Conservation (phyloP, 2,797 vertebrate genomes). For the Morelia viridis region DNA sequence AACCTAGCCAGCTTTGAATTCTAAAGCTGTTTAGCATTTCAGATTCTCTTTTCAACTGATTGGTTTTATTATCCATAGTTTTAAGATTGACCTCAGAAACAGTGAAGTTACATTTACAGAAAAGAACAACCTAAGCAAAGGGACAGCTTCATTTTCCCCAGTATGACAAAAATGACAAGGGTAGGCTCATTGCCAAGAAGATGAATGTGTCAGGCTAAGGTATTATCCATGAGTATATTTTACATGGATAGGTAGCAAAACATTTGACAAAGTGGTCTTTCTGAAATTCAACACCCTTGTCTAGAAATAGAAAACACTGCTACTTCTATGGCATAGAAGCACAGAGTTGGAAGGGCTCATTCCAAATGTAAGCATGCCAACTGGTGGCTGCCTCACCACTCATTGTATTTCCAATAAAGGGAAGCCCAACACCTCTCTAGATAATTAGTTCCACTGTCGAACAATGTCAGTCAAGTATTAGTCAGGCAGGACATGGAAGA, state of each 20-base stretch:
- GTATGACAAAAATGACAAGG: background rate
- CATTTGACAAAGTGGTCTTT: constrained; percentile 58
- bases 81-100: background rate
- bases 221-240: constrained; percentile 55
- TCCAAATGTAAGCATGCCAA: background rate
- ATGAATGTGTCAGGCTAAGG: constrained; percentile 59
- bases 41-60: background rate
- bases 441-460: background rate
- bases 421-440: background rate
- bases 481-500: constrained; percentile 34
- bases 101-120: background rate
- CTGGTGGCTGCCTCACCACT: background rate
- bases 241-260: constrained; percentile 46
- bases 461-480: constrained; percentile 48
- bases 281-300: constrained; percentile 59
- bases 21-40: background rate
- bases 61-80: background rate
- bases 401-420: background rate
- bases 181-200: constrained; percentile 38
- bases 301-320: constrained; percentile 58
- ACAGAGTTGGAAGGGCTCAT: background rate
- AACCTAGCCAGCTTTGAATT: background rate
- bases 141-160: no score
- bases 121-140: background rate
- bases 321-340: background rate